Evolutionary conservation across 2,888 invertebrate species (phyloP), one percentile per base, ranked within the genome.

Genomic region (Drosophila helvetica): DNA sequence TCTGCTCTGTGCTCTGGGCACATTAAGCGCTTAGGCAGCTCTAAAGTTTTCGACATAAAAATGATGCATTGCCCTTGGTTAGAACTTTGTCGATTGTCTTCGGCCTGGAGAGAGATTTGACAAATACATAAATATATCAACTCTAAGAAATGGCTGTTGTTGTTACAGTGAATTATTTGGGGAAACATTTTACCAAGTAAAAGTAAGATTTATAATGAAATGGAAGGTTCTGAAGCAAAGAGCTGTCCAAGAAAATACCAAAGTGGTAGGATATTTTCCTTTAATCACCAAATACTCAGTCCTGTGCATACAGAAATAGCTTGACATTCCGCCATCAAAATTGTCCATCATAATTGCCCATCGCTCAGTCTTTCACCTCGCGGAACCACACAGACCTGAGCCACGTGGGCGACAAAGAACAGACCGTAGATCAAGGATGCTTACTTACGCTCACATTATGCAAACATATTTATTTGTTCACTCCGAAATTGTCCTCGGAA

Each of bases 1-100:
- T 43, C 59, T 33, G 46, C 10, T n/a, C n/a, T n/a, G n/a, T n/a
- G 71, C 77, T 59, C 64, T 58, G 75, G 68, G 78, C 80, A 66
- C 86, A 82, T 84, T 82, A 78, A 69, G 70, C 72, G 70, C 74
- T 77, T 69, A 75, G 74, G 64, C 84, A 68, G 78, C 76, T 83
- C 69, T 79, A 80, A 83, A 83, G 59, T 86, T 83, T 86, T 81
- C 22, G 75, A 66, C 77, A 83, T 83, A 74, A 83, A 83, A 83
- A 84, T 86, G 79, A 83, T 83, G 84, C 83, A 83, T 84, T 75
- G 77, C 77, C 64, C 47, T 74, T 63, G 71, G 68, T 68, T 61
- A 69, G 50, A 63, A 85, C 64, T 86, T 84, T 74, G 52, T 72
- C 67, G 67, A 84, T 78, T 78, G 68, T 58, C 52, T 54, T 56